Base-by-base conservation (phyloP, 1,140 invertebrate genomes). In the Spodoptera litura region DNA sequence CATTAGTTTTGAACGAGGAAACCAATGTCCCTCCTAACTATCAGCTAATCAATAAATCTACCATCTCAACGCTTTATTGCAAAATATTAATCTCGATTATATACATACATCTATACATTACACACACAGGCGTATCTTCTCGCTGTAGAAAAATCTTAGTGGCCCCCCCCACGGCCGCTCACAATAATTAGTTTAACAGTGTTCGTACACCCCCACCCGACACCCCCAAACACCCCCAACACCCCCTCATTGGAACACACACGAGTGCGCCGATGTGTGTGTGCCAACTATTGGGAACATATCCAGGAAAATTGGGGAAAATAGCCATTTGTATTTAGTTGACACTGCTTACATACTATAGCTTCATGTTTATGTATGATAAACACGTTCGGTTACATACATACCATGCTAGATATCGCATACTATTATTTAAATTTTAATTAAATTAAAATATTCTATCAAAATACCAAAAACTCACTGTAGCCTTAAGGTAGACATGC, bases 151-250 rank as follows among this genome's bases (percentile, higher is more conserved):
- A 87, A 86, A 86, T 83, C 81, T 82, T 81, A 80, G 81, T 72
- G 74, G 72, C 72, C 81, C 80, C 83, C 81, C 80, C 85, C 12
- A 71, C 73, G 52, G 78, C 61, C 27, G 70, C 82, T 80, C 78
- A 77, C 86, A 88, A 89, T 91, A 91, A 91, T 91, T 91, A 91
- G 89, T 91, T 91, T 89, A 91, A 91, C 88, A 85, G 88, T 88
- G 83, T 87, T 86, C 78, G 81, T 76, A 73, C 83, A 84, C 76
- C 87, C 88, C 56, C 78, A 71, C 64, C 74, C 51, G 53, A 8
- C 35, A 20, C 53, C 44, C 68, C 78, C 78, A 44, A 71, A 52
- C 49, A 52, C 81, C 31, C 70, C 53, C 62, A 66, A 61, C 62
- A 55, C 71, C 53, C 83, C 78, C 80, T 74, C 74, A 38, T 77